A percentile compares a stretch with the other conserved stretches of the same genome.
Conservation (phyloP, 2,888 invertebrate species). For the Callosobruchus maculatus region DNA sequence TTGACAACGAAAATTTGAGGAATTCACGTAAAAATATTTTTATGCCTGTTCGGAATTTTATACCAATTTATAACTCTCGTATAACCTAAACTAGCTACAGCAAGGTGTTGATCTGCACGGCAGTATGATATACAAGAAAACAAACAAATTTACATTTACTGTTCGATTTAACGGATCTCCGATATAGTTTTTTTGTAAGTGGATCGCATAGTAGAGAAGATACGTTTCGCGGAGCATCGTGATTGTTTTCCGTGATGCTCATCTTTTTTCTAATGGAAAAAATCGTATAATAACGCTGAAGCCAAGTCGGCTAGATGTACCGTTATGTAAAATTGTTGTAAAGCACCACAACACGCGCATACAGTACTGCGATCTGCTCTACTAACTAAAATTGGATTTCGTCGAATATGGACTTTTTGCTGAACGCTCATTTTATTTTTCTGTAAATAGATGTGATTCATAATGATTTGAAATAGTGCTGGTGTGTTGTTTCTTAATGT, state of each 20-base stretch:
- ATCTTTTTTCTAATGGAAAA: not conserved
- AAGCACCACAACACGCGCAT: not conserved
- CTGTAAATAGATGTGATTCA: not conserved
- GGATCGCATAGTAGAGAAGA: not conserved
- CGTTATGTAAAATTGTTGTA: not conserved
- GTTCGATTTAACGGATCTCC: not conserved
- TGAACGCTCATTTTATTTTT: not conserved
- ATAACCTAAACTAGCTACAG: too few relatives aligned
- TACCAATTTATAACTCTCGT: too few relatives aligned
- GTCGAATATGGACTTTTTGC: not conserved
- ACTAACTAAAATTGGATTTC: not conserved
- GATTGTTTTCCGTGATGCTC: not conserved
- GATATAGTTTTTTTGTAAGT: not conserved
- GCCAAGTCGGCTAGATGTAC: not conserved
- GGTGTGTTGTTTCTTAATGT: not conserved
- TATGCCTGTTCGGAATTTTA: too few relatives aligned
- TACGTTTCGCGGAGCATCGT: not conserved
- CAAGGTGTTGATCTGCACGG: not conserved
- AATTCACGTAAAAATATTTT: too few relatives aligned
- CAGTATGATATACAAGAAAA: not conserved
- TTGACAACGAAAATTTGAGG: too few relatives aligned
- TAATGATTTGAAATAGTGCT: not conserved
- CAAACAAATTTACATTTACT: not conserved
- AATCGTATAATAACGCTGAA: not conserved
- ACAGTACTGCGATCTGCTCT: not conserved